Base-by-base conservation (phyloP, 2,797 vertebrate genomes). In the Podargus strigoides region DNA sequence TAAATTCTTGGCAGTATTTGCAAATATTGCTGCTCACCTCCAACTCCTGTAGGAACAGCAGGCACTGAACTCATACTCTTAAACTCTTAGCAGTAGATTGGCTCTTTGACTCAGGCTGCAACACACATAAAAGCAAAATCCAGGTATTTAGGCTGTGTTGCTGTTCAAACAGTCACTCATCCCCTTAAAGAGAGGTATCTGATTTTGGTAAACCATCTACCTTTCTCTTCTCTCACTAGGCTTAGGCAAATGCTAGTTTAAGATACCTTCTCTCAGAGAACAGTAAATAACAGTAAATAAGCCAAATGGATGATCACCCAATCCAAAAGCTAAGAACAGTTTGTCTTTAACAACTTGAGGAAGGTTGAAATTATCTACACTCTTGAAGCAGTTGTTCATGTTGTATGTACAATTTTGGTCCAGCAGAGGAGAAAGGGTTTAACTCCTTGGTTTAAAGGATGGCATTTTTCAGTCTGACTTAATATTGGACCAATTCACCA, bases 321-420 rank as follows among this genome's bases (percentile, higher is more conserved):
- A 28, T 42, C 37, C 56, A 63, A 49, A 89, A 87, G 42, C 39
- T 68, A 69, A 24, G 8, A 87, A 59, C n/a, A 93, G 53, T 74
- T 70, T 66, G 41, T 84, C 84, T 81, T 64, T 50, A 93, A 41
- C 23, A 58, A 28, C 20, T 59, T 53, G 10, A 94, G n/a, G 68
- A 84, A 88, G 44, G 66, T 1, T 90, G 64, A 50, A 78, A 53
- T 72, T 32, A 88, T 94, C 73, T 81, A 89, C 82, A 78, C 75
- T 90, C 80, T 86, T 47, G 32, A 84, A 86, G 47, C 53, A 91
- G 76, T 90, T 85, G 89, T 69, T 95, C 32, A 58, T n/a, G 46
- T 21, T 81, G 77, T 46, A 76, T 49, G 34, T 24, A 63, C 66
- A 93, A 0, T 41, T 47, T 53, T 59, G 55, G 59, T 55, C 73